Conservation (phyloP, 2,797 vertebrate genomes). For the Garrulus glandarius region DNA sequence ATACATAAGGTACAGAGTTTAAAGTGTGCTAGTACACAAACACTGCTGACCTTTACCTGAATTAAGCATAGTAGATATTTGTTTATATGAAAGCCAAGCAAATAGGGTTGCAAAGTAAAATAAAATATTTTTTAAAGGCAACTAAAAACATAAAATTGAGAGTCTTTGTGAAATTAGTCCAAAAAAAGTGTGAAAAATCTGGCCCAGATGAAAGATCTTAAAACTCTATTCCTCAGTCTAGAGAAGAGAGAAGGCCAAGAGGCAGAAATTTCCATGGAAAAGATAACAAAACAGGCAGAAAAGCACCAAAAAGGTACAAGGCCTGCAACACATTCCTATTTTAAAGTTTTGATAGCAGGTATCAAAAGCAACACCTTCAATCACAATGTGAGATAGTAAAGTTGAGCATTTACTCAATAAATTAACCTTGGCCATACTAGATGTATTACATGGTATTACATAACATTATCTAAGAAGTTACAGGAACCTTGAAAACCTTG, state of each 20-base stretch:
- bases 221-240: background rate
- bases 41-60: background rate
- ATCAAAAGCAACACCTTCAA: background rate
- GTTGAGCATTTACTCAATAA: background rate
- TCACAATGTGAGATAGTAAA: background rate
- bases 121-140: background rate
- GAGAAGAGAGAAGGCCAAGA: background rate
- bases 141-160: background rate
- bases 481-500: background rate
- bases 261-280: background rate
- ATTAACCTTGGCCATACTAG: background rate
- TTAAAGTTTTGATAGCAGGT: background rate
- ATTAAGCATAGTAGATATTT: background rate
- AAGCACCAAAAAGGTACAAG: background rate
- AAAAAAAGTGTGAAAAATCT: background rate
- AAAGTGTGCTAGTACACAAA: background rate
- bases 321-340: background rate
- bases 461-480: background rate
- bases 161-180: background rate
- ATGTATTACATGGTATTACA: background rate
- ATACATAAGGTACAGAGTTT: background rate
- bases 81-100: background rate
- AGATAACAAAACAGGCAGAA: background rate
- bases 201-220: background rate
- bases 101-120: background rate